Evolutionary conservation across 1,140 invertebrate species (phyloP).

Genomic region (Cyclargus thomasi): DNA sequence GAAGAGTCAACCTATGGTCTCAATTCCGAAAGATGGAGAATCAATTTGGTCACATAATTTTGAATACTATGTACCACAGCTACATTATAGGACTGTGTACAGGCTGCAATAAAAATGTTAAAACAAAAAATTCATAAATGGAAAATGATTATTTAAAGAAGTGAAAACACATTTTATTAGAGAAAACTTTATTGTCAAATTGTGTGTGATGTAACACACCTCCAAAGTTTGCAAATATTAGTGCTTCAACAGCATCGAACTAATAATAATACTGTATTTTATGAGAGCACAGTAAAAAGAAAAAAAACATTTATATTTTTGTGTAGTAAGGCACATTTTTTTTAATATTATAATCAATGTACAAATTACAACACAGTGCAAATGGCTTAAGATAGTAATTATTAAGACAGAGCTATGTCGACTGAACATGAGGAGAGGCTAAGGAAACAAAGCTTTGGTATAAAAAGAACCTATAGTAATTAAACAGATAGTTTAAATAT

Average conservation of each 20-base stretch:
- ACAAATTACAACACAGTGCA: neutral
- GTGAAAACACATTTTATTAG: slow-evolving; percentile 28
- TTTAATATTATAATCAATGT: neutral
- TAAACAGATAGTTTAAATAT: neutral
- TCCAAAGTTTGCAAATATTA: slow-evolving; percentile 38
- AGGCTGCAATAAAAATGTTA: too few species aligned
- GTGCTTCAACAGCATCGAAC: slow-evolving; percentile 46
- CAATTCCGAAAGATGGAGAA: too few species aligned
- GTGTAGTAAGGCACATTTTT: slow-evolving; percentile 17
- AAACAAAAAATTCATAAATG: too few species aligned
- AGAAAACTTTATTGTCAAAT: slow-evolving; percentile 59
- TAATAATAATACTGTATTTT: slow-evolving; percentile 37
- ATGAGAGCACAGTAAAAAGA: neutral
- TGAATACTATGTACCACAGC: too few species aligned
- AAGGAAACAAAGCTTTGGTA: neutral
- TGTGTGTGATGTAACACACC: slow-evolving; percentile 42
- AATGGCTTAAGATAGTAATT: neutral
- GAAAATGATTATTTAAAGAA: too few species aligned
- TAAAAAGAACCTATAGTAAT: slow-evolving; percentile 6
- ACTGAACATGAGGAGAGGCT: neutral
- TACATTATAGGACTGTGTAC: too few species aligned
- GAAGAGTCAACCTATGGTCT: too few species aligned
- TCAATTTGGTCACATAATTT: too few species aligned
- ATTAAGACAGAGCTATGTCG: neutral
- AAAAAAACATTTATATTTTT: neutral